A percentile compares a stretch with the other conserved stretches of the same genome.
Evolutionary conservation across 2,113 vertebrate species (phyloP).

Genomic region (Gobius niger): DNA sequence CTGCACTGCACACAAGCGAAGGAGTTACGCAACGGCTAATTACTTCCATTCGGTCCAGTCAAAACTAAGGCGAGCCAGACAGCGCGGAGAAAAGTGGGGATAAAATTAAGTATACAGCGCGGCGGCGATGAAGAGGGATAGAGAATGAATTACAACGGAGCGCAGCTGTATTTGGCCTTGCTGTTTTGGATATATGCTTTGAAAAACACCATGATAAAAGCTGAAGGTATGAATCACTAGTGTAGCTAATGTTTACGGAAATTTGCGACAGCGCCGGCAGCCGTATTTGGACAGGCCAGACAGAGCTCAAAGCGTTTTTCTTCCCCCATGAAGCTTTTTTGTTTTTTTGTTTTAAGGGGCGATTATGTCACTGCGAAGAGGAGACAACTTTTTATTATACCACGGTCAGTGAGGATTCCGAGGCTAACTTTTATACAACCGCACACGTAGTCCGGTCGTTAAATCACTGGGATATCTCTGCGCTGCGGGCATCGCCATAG

Average conservation of each 20-base stretch:
- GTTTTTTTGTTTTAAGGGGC: slow-evolving; percentile 21
- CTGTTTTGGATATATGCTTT: not conserved
- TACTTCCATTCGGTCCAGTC: slow-evolving; percentile 67
- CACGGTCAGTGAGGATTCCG: too few relatives aligned
- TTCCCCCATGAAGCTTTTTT: slow-evolving; percentile 62
- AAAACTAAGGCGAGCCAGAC: slow-evolving; percentile 33
- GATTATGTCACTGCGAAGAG: slow-evolving; percentile 68
- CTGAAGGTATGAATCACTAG: slow-evolving; percentile 22
- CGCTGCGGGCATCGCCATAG: too few relatives aligned
- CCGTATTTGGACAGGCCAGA: slow-evolving; percentile 57
- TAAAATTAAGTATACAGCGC: slow-evolving; percentile 32
- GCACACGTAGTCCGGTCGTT: too few relatives aligned
- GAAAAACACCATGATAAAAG: slow-evolving; percentile 26
- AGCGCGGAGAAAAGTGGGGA: slow-evolving; percentile 26
- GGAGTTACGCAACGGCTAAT: slow-evolving; percentile 74
- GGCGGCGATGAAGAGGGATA: not conserved
- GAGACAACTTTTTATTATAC: too few relatives aligned
- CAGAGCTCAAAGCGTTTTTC: slow-evolving; percentile 58
- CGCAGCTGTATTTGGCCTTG: not conserved
- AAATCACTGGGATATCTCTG: too few relatives aligned
- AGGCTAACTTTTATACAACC: too few relatives aligned
- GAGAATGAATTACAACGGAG: not conserved
- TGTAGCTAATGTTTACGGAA: slow-evolving; percentile 34
- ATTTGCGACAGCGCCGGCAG: slow-evolving; percentile 13
- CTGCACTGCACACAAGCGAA: slow-evolving; percentile 61